phyloP scores from a whole-genome alignment of 2,113 vertebrate genomes.

The Brachyhypopomus gauderio region DNA sequence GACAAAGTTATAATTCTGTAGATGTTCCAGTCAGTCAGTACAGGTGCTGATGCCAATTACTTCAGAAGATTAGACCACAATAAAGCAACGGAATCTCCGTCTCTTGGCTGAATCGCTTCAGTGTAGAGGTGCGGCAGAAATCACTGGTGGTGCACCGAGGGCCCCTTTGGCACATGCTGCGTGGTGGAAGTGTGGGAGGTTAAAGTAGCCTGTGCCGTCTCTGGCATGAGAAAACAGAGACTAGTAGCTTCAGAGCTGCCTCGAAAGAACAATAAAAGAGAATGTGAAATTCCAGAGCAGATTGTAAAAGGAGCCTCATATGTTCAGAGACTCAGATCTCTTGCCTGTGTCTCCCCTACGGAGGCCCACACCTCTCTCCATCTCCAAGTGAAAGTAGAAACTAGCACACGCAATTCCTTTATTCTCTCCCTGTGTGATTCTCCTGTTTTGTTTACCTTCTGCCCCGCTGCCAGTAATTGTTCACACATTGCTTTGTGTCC shows the following conservation, averaged over 20 bases:
- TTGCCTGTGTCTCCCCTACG: conserved; percentile 53
- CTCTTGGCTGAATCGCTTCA: not conserved
- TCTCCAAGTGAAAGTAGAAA: not conserved
- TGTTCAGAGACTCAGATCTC: conserved; percentile 17
- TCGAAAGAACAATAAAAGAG: conserved; percentile 63
- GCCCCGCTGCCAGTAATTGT: not conserved
- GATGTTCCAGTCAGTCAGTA: not conserved
- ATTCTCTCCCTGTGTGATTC: conserved; percentile 29
- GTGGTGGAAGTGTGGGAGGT: not conserved
- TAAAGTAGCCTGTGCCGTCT: conserved; percentile 7
- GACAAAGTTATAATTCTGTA: not conserved
- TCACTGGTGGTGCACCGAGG: not conserved
- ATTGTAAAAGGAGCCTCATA: conserved; percentile 57
- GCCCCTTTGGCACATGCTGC: not conserved
- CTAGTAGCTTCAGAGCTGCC: conserved; percentile 57
- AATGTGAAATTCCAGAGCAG: conserved; percentile 64
- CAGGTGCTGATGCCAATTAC: not conserved
- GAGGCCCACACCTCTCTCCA: conserved; percentile 51
- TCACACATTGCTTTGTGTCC: too few relatives aligned
- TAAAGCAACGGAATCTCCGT: conserved; percentile 15
- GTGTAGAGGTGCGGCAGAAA: not conserved
- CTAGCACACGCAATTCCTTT: conserved; percentile 23
- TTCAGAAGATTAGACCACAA: conserved; percentile 3
- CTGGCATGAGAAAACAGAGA: conserved; percentile 34
- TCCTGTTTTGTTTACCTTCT: conserved; percentile 11